A percentile compares a stretch with the other conserved stretches of the same genome.
phyloP scores from a whole-genome alignment of 2,888 invertebrate species.

The Pogonocherus hispidulus region DNA sequence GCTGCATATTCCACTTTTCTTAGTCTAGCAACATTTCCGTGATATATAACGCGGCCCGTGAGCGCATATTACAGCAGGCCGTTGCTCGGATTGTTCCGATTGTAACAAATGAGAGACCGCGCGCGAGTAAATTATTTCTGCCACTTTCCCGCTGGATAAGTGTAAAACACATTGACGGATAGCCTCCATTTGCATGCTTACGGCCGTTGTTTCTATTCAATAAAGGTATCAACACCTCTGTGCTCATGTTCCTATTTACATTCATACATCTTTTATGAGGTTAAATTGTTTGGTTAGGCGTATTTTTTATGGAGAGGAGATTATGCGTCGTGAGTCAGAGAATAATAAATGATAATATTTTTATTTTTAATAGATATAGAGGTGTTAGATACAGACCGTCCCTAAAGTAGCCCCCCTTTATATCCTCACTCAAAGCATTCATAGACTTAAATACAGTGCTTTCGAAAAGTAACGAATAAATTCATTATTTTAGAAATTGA shows the following conservation, averaged over 20 bases:
- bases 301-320: constrained; percentile 16
- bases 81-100: constrained; percentile 15
- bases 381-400: no score
- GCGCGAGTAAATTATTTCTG: constrained; percentile 48
- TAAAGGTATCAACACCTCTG: constrained; percentile 51
- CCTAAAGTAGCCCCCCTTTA: no score
- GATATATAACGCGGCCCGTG: not conserved
- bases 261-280: constrained; percentile 49
- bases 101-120: constrained; percentile 35
- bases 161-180: constrained; percentile 49
- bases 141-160: constrained; percentile 41
- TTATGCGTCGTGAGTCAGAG: constrained; percentile 15
- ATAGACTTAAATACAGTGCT: no score
- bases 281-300: constrained; percentile 27
- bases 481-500: no score
- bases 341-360: no score
- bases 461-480: no score
- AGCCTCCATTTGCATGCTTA: constrained; percentile 44
- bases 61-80: constrained; percentile 8
- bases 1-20: no score
- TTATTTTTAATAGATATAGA: no score
- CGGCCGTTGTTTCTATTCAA: constrained; percentile 47
- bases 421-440: no score
- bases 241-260: constrained; percentile 46
- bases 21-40: not conserved